Evolutionary conservation across 2,888 invertebrate genomes (phyloP).

Genomic region (Tetragnatha montana): DNA sequence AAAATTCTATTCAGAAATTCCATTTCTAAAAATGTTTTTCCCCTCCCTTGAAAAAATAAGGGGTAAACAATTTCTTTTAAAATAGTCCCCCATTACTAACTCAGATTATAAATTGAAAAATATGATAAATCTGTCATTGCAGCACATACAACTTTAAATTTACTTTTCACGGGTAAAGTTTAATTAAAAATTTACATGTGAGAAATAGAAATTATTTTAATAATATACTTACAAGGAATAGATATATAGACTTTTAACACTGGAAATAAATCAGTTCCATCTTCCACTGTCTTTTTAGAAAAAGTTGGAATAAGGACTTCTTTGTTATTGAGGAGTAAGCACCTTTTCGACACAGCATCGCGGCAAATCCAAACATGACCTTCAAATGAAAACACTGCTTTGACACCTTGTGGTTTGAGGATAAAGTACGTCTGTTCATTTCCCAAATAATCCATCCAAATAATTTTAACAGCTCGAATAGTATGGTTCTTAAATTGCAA

Average conservation of each 20-base stretch:
- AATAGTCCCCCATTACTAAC: no score
- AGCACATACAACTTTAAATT: background rate
- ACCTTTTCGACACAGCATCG: constrained; percentile 21
- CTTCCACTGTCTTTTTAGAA: background rate
- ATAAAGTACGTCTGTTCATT: constrained; percentile 23
- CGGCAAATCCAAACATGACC: constrained; percentile 59
- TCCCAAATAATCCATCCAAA: constrained; percentile 54
- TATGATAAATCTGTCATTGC: background rate
- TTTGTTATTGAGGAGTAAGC: constrained; percentile 36
- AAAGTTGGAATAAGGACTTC: constrained; percentile 3
- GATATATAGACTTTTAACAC: background rate
- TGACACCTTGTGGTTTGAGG: constrained; percentile 9
- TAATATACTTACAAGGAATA: constrained; percentile 23
- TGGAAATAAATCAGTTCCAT: background rate
- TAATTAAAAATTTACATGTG: background rate
- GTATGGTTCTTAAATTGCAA: constrained; percentile 36
- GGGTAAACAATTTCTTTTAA: no score
- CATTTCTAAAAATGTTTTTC: no score
- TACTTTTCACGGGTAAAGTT: background rate
- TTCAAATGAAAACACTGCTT: constrained; percentile 35
- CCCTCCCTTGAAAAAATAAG: no score
- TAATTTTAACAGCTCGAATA: constrained; percentile 19
- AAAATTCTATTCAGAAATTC: no score
- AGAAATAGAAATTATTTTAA: background rate
- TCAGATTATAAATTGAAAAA: background rate